phyloP scores from a whole-genome alignment of 2,113 vertebrate genomes.

The Corvus moneduloides region DNA sequence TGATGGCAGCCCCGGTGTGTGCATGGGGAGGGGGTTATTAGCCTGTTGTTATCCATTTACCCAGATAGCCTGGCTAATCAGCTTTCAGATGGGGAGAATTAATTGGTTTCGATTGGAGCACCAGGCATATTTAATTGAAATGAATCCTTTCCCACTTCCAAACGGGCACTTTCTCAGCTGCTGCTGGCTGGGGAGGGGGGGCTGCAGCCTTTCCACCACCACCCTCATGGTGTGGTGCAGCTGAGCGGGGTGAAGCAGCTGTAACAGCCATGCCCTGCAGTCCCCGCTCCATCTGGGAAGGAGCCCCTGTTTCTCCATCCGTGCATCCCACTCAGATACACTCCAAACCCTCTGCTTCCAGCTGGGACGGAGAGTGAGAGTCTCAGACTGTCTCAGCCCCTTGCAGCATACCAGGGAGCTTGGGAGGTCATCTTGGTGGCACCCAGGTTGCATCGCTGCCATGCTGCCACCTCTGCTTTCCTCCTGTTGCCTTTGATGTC shows the following conservation, averaged over 20 bases:
- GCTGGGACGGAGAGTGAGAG: accelerated
- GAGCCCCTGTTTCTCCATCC: background rate
- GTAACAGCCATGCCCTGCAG: background rate
- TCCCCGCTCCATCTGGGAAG: background rate
- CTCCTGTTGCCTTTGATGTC: background rate
- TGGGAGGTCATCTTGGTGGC: background rate
- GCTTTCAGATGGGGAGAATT: constrained; percentile 70
- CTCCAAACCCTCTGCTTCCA: background rate
- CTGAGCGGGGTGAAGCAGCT: background rate
- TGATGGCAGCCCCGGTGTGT: background rate
- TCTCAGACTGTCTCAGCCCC: background rate
- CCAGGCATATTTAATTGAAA: constrained; percentile 67
- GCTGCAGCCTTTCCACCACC: background rate
- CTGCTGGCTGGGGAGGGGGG: background rate
- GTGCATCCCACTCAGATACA: accelerated
- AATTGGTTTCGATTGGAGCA: constrained; percentile 65
- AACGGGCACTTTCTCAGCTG: background rate
- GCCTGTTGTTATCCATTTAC: constrained; percentile 66
- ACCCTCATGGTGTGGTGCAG: accelerated
- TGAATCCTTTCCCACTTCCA: constrained; percentile 31
- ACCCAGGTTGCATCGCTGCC: background rate
- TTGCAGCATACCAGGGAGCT: accelerated
- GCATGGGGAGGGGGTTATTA: constrained; percentile 6
- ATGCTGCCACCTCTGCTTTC: background rate
- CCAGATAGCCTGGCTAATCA: constrained; percentile 64